Evolutionary conservation across 2,888 invertebrate species (phyloP).

Genomic region (Calephelis perditalis): DNA sequence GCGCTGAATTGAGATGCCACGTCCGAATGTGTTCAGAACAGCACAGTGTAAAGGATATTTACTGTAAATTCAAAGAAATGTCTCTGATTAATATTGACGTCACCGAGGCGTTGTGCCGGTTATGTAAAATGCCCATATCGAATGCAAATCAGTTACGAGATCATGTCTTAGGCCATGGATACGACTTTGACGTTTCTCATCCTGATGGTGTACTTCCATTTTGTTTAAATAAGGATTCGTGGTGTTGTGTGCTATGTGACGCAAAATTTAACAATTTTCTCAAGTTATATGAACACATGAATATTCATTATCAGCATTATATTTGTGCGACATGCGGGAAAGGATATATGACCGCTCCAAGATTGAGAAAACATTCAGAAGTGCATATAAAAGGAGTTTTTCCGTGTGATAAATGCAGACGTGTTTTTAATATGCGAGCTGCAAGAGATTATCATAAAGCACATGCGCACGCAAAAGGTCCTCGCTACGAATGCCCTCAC

Average conservation of each 20-base stretch:
- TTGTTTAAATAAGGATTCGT: conserved; percentile 53
- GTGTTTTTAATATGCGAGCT: conserved; percentile 53
- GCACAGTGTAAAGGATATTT: conserved; percentile 56
- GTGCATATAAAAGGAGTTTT: conserved; percentile 61
- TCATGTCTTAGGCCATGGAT: conserved; percentile 53
- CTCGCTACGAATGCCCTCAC: conserved; percentile 62
- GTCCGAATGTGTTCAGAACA: conserved; percentile 46
- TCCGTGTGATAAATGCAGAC: conserved; percentile 57
- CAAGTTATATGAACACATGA: conserved; percentile 69
- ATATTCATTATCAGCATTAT: conserved; percentile 63
- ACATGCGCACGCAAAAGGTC: conserved; percentile 53
- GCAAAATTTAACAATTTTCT: conserved; percentile 61
- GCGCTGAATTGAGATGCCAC: conserved; percentile 48
- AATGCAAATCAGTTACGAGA: conserved; percentile 48
- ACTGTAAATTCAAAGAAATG: conserved; percentile 68
- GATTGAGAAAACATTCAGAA: conserved; percentile 64
- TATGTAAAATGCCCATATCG: conserved; percentile 45
- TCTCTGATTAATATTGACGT: conserved; percentile 61
- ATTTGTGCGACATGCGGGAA: conserved; percentile 67
- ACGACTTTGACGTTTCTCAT: conserved; percentile 45
- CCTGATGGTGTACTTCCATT: conserved; percentile 66
- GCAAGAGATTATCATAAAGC: conserved; percentile 63
- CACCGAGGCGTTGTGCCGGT: conserved; percentile 49
- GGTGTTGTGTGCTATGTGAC: conserved; percentile 57
- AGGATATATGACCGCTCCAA: conserved; percentile 62